phyloP scores from a whole-genome alignment of 2,888 invertebrate species.

The Pandemis heparana region DNA sequence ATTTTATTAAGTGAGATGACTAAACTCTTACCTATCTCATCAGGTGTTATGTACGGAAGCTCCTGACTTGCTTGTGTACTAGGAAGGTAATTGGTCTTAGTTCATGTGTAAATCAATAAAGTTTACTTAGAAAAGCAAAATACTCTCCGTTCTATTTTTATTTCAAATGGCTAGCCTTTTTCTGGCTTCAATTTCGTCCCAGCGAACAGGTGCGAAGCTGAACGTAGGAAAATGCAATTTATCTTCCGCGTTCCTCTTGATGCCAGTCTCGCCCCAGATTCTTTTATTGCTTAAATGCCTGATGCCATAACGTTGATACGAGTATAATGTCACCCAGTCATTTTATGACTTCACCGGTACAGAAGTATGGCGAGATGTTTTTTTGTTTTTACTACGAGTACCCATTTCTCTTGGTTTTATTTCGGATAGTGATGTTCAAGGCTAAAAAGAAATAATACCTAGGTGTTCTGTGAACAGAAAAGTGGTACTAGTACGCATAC shows the following conservation, averaged over 20 bases:
- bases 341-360: neutral
- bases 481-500: too few relatives aligned
- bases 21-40: too few relatives aligned
- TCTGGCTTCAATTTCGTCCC: constrained; percentile 5
- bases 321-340: neutral
- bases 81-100: too few relatives aligned
- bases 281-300: constrained; percentile 31
- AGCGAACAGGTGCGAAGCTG: constrained; percentile 35
- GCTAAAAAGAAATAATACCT: too few relatives aligned
- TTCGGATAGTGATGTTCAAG: too few relatives aligned
- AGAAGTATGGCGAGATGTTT: neutral
- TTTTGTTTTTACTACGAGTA: neutral
- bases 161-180: neutral
- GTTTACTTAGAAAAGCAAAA: neutral
- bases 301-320: constrained; percentile 21
- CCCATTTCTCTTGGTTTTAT: too few relatives aligned
- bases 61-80: too few relatives aligned
- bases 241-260: constrained; percentile 22
- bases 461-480: too few relatives aligned
- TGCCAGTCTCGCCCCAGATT: constrained; percentile 15
- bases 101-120: neutral
- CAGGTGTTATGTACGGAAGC: too few relatives aligned
- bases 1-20: too few relatives aligned
- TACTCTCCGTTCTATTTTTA: neutral
- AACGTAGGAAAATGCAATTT: constrained; percentile 33